Base-by-base conservation (phyloP, 2,888 invertebrate species). In the Odontocolon sp. region DNA sequence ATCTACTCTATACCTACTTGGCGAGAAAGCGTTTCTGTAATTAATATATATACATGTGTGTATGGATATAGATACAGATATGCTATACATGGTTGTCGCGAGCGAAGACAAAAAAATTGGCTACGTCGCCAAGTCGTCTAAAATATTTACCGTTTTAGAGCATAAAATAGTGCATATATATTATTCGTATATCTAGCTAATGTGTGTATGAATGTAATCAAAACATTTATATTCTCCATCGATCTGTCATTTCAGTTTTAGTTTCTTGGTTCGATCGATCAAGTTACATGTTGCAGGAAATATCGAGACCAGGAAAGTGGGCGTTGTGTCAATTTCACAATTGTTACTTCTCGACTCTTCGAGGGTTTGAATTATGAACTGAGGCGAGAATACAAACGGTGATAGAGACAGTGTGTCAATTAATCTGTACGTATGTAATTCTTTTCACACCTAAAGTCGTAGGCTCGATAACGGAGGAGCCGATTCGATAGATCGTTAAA, bases 401-500 rank as follows among this genome's bases (percentile, higher is more conserved):
- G 67, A 38, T n/a, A n/a, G n/a, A n/a, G n/a, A n/a, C n/a, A n/a
- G n/a, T n/a, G n/a, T n/a, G 61, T 42, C 42, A 33, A 47, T 56
- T 50, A 28, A 50, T 63, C 23, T 33, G 11, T 42, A 5, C 16
- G 6, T 8, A 16, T 45, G 16, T 21, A 42, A 26, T 80, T 82
- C 75, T 83, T 83, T 81, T 83, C 79, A 72, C 85, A 80, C 77
- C 80, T 77, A 74, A 80, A 61, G 72, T 79, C 42, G 54, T 9
- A 42, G 21, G 23, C 21, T n/a, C 6, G 26, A 31, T 59, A 59
- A 68, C 47, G 8, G 45, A 68, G n/a, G 16, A 36, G 57, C 33
- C 14, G 56, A 23, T 38, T 18, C 74, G 63, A 59, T 73, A 52
- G 78, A 79, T 79, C 85, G 79, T 82, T 87, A 88, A 88, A 88